Percentiles rank a stretch among this genome's conserved stretches.
phyloP scores from a whole-genome alignment of 2,888 invertebrate genomes.

The Caenorhabditis uteleia region DNA sequence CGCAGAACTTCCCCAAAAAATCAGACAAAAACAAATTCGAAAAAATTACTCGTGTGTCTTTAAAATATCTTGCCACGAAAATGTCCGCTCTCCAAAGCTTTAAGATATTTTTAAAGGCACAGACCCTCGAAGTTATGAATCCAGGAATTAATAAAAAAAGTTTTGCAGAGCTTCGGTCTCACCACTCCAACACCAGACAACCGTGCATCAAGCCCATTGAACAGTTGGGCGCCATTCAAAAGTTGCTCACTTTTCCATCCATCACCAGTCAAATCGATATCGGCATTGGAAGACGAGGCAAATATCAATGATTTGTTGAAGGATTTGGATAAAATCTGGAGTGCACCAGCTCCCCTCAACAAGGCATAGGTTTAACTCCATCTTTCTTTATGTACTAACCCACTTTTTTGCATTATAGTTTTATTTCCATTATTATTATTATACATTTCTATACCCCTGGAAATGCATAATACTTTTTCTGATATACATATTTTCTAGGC shows the following conservation, averaged over 20 bases:
- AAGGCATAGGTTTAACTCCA: slow-evolving; percentile 10
- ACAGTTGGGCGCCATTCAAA: slow-evolving; percentile 25
- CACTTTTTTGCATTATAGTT: slow-evolving; percentile 1
- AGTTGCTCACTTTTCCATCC: slow-evolving; percentile 30
- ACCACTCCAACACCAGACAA: slow-evolving; percentile 5
- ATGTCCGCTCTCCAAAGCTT: too few relatives aligned
- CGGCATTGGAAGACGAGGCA: slow-evolving; percentile 25
- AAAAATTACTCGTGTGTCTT: too few relatives aligned
- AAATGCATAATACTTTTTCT: too few relatives aligned
- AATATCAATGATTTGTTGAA: slow-evolving; percentile 23
- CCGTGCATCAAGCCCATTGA: slow-evolving; percentile 17
- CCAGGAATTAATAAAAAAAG: slow-evolving; percentile 2
- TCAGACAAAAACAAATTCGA: too few relatives aligned
- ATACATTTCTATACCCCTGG: too few relatives aligned
- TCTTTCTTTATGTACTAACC: neutral
- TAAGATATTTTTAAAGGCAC: neutral
- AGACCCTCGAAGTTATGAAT: neutral
- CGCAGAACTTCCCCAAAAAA: too few relatives aligned
- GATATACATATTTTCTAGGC: too few relatives aligned
- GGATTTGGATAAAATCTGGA: slow-evolving; percentile 53
- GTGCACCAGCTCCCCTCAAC: slow-evolving; percentile 23
- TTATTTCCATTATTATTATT: neutral
- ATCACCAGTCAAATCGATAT: slow-evolving; percentile 16
- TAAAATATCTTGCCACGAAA: too few relatives aligned
- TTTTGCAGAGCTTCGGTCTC: neutral